Evolutionary conservation across 2,888 invertebrate genomes (phyloP), one percentile per base, ranked within the genome.

Genomic region (Leptinotarsa juncta): DNA sequence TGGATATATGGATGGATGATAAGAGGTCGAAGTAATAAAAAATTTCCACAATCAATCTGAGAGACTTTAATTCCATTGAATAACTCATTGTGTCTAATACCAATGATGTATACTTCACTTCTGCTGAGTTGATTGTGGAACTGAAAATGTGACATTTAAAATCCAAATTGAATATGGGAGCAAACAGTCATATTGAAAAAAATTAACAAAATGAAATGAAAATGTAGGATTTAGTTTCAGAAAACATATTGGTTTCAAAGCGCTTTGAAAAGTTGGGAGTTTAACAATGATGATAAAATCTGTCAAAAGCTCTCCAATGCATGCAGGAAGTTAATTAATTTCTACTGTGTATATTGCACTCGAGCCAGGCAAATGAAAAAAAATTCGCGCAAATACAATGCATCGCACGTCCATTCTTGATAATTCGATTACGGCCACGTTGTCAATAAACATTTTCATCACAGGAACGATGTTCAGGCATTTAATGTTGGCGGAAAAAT

Each of bases 401-500:
- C 55, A 69, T 20, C 20, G 20, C 62, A n/a, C 62, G 18, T 69
- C 16, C 42, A 60, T 69, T 57, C 48, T 48, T 69, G 42, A 57
- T 69, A 49, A 69, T 69, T 55, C 15, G 57, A 57, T 69, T 48
- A 57, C 42, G 32, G 57, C 57, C n/a, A 42, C 14, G 57, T 48
- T 69, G 26, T 42, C 69, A 57, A 57, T 57, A 23, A 53, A 69
- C 53, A 69, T 57, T 57, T 26, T 48, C 15, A 42, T 69, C 57
- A 26, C 42, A 48, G 18, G 18, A 60, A 20, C 57, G 48, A 20
- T 69, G 18, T 69, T 42, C 69, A 57, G 53, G 20, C 50, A 42
- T 57, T 57, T 42, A 60, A 26, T 32, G 53, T 69, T n/a, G 48
- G 51, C 16, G 4, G 12, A 55, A 57, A 48, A 42, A 49, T 69